Base-by-base conservation (phyloP, 1,140 invertebrate genomes). In the Lepidostoma basale region DNA sequence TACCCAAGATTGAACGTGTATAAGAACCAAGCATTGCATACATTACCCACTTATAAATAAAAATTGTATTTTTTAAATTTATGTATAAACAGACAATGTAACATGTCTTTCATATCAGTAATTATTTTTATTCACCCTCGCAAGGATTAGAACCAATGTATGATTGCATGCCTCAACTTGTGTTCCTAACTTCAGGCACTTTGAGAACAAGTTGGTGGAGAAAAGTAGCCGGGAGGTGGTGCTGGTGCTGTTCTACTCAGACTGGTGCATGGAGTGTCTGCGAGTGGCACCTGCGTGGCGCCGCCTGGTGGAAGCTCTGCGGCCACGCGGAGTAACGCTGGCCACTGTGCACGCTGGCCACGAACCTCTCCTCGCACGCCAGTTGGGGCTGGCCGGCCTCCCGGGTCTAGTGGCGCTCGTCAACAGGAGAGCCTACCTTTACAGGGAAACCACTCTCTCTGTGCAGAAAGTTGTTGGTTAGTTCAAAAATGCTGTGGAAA, bases 201-300 rank as follows among this genome's bases (percentile, higher is more conserved):
- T 92, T 83, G 93, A 96, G 75, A 95, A 92, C 72, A 89, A 88
- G 20, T 86, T 97, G 66, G 75, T 96, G 47, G 92, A 93, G 68
- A 93, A 93, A 75, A 96, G 92, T 78, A 83, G 86, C 33, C 87
- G 85, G 44, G 90, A 88, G 23, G 93, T 95, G 9, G 90, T 92
- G 69, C 79, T 98, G 33, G 85, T 98, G 23, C 87, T 97, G 69
- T 94, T 95, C 76, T 97, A 96, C 78, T 92, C 92, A 3, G 95
- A 97, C 78, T 95, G 94, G 89, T 98, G 95, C 80, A 94, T 95
- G 78, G 86, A 92, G 26, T 98, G 96, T 78, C 86, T 94, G 40
- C 88, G 93, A 78, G 87, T 92, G 14, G 92, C 95, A 58, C 89
- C 88, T 3, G 86, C 91, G 5, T 94, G 95, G 86, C 86, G 92